These are phyloP conservation scores for Spea multiplicata DNA, from an alignment of 2,113 vertebrate species.

Conservation along the genomic window DNA sequence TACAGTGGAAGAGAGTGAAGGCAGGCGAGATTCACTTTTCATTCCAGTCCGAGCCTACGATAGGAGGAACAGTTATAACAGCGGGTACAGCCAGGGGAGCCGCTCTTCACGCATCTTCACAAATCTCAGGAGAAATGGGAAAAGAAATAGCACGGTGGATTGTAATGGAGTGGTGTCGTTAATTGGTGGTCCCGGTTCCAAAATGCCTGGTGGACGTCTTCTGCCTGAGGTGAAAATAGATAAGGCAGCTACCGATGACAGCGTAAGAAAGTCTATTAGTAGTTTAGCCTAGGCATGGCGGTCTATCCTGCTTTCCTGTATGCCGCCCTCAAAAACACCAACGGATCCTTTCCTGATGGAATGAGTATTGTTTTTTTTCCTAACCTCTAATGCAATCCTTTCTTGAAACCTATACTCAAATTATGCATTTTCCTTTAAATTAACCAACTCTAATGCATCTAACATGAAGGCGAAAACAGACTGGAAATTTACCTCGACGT, in stretches of 20 bases:
- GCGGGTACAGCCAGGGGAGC: slow-evolving; percentile 91
- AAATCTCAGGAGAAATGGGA: slow-evolving; percentile 82
- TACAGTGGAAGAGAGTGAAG: slow-evolving; percentile 94
- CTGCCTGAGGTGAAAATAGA: slow-evolving; percentile 98
- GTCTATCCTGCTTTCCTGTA: slow-evolving; percentile 52
- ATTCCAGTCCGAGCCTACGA: slow-evolving; percentile 82
- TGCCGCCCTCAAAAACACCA: slow-evolving; percentile 43
- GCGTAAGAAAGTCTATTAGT: slow-evolving; percentile 78
- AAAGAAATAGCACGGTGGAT: slow-evolving; percentile 96
- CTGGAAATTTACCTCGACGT: slow-evolving; percentile 49
- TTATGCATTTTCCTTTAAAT: slow-evolving; percentile 13
- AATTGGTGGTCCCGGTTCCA: slow-evolving; percentile 79
- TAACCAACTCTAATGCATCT: background rate
- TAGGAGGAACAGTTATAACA: slow-evolving; percentile 90
- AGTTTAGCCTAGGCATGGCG: slow-evolving; percentile 80
- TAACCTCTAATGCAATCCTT: background rate
- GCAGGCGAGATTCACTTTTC: slow-evolving; percentile 91
- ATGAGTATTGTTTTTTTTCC: slow-evolving; percentile 38
- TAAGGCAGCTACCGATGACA: slow-evolving; percentile 85
- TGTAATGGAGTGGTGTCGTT: slow-evolving; percentile 98
- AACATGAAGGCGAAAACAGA: slow-evolving; percentile 46
- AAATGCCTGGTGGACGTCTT: slow-evolving; percentile 84
- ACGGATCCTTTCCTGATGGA: slow-evolving; percentile 15
- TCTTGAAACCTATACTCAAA: background rate
- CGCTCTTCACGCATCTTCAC: slow-evolving; percentile 88